Conservation (phyloP, 2,797 vertebrate genomes). For the Coregonus ussuriensis region DNA sequence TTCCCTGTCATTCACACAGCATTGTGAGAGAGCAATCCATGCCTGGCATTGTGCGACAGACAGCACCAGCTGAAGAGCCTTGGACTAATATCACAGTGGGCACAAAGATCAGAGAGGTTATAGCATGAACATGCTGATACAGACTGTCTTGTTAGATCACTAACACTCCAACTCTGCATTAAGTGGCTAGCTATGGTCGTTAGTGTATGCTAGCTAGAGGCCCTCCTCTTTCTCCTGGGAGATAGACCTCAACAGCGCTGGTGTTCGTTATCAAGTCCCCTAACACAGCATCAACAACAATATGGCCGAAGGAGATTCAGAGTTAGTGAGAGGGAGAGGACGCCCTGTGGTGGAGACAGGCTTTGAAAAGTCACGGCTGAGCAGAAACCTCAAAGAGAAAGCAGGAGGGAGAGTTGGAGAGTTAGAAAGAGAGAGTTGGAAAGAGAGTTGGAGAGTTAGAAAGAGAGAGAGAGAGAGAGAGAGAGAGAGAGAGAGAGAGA, state of each 20-base stretch:
- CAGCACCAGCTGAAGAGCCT: neutral
- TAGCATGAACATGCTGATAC: neutral
- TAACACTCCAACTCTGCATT: neutral
- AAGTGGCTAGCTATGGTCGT: neutral
- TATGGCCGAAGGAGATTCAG: conserved; percentile 6
- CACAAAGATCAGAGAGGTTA: neutral
- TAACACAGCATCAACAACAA: conserved; percentile 21
- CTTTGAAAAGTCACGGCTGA: conserved; percentile 35
- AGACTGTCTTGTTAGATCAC: neutral
- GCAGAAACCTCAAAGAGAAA: conserved; percentile 39
- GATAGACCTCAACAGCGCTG: neutral
- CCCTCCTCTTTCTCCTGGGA: too few relatives aligned
- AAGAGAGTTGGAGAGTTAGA: too few relatives aligned
- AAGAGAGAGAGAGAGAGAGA: too few relatives aligned
- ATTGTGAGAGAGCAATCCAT: neutral
- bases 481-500: conserved; percentile 12
- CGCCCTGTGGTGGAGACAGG: conserved; percentile 28
- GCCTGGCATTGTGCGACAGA: neutral
- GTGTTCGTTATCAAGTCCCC: conserved; percentile 2
- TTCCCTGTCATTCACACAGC: neutral
- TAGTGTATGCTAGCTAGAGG: neutral
- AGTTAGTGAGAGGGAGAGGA: conserved; percentile 20
- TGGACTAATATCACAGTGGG: neutral
- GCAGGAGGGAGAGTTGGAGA: too few relatives aligned
- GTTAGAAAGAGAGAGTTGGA: too few relatives aligned